phyloP scores from a whole-genome alignment of 2,113 vertebrate species.

The Phycodurus eques region DNA sequence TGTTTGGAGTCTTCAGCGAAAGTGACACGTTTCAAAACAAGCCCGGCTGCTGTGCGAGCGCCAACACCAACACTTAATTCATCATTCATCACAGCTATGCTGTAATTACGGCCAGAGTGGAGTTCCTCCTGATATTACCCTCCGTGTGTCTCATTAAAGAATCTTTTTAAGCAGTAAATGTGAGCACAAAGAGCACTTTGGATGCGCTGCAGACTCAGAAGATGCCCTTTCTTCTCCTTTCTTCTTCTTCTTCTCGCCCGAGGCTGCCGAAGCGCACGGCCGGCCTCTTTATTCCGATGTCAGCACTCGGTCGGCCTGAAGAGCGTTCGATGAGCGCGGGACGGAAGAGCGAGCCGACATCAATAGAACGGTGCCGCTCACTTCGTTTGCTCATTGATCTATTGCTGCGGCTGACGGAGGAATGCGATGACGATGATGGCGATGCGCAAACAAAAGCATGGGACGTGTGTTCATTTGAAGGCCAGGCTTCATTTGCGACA shows the following conservation, averaged over 20 bases:
- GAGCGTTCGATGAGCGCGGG: constrained; percentile 72
- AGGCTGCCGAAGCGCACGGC: constrained; percentile 55
- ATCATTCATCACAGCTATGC: constrained; percentile 41
- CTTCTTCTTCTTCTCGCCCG: constrained; percentile 45
- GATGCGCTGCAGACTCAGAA: constrained; percentile 62
- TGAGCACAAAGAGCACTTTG: constrained; percentile 57
- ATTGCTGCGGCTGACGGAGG: constrained; percentile 62
- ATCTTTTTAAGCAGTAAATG: constrained; percentile 57
- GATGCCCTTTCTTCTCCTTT: constrained; percentile 54
- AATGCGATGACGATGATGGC: constrained; percentile 44
- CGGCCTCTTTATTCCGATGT: constrained; percentile 77
- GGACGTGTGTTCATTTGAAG: background rate
- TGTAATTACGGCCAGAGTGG: constrained; percentile 39
- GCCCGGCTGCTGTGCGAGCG: constrained; percentile 41
- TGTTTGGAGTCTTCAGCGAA: constrained; percentile 37
- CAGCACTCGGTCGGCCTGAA: constrained; percentile 70
- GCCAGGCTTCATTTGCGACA: background rate
- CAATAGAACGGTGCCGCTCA: constrained; percentile 62
- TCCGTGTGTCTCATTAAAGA: constrained; percentile 17
- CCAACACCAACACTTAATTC: constrained; percentile 31
- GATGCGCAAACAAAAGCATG: background rate
- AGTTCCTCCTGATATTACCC: constrained; percentile 15
- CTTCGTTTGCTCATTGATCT: constrained; percentile 77
- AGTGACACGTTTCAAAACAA: constrained; percentile 61
- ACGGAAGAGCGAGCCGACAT: constrained; percentile 51